Conservation (phyloP, 2,888 invertebrate genomes). For the Bhutanitis thaidina region DNA sequence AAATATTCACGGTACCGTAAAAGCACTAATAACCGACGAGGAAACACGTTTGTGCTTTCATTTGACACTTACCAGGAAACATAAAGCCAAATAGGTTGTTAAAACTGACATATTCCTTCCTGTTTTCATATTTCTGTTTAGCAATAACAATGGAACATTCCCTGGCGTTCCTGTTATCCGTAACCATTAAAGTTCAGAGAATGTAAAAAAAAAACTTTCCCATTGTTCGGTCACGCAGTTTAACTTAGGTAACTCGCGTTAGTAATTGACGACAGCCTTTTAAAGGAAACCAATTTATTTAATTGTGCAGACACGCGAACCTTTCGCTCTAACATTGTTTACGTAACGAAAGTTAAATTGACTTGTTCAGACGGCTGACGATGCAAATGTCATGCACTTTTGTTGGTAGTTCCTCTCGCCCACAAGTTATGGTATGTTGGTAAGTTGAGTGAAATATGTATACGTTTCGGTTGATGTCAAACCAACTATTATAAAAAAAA, state of each 20-base stretch:
- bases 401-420: not conserved
- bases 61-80: conserved; percentile 7
- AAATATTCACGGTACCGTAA: not conserved
- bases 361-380: not conserved
- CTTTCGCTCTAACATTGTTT: not conserved
- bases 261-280: conserved; percentile 23
- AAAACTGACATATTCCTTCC: conserved; percentile 10
- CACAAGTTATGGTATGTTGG: not conserved
- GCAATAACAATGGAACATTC: conserved; percentile 7
- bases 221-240: conserved; percentile 26
- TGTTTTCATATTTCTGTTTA: conserved; percentile 14
- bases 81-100: conserved; percentile 16
- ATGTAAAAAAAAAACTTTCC: conserved; percentile 22
- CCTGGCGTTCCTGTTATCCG: conserved; percentile 1
- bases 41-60: conserved; percentile 1
- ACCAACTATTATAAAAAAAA: not conserved
- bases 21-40: conserved; percentile 1
- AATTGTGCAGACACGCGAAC: conserved; percentile 26
- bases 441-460: not conserved
- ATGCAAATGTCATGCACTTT: not conserved
- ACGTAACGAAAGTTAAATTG: not conserved
- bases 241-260: conserved; percentile 21
- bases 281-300: conserved; percentile 27
- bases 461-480: not conserved
- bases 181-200: conserved; percentile 1